phyloP scores from a whole-genome alignment of 2,888 invertebrate genomes.

The Endotricha flammealis region DNA sequence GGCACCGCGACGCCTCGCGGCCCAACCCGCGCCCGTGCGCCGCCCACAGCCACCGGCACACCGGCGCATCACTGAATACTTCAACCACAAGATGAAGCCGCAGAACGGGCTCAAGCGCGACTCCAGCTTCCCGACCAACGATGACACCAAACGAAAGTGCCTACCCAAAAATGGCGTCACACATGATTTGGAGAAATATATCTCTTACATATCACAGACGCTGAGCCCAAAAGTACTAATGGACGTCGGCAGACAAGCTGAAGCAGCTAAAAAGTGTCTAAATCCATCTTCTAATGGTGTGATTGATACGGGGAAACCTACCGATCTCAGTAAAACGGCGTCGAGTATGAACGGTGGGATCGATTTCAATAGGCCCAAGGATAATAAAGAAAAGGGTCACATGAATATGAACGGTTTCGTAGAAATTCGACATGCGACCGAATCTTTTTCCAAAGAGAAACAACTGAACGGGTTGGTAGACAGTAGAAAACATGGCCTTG shows the following conservation, averaged over 20 bases:
- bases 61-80: slow-evolving; percentile 91
- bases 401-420: slow-evolving; percentile 60
- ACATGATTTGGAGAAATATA: slow-evolving; percentile 70
- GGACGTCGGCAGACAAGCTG: slow-evolving; percentile 58
- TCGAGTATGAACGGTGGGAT: slow-evolving; percentile 41
- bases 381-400: slow-evolving; percentile 43
- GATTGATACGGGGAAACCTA: slow-evolving; percentile 32
- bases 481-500: slow-evolving; percentile 42
- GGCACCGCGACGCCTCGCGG: slow-evolving; percentile 63
- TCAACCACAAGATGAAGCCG: slow-evolving; percentile 89
- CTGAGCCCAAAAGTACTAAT: slow-evolving; percentile 68
- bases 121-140: slow-evolving; percentile 35
- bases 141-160: slow-evolving; percentile 66
- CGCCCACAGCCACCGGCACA: slow-evolving; percentile 71
- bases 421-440: slow-evolving; percentile 48
- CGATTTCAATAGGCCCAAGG: slow-evolving; percentile 47
- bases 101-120: slow-evolving; percentile 75
- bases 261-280: slow-evolving; percentile 33
- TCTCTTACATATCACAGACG: slow-evolving; percentile 69
- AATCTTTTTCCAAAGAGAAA: slow-evolving; percentile 46
- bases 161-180: slow-evolving; percentile 67
- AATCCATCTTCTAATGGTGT: slow-evolving; percentile 31
- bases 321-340: slow-evolving; percentile 44
- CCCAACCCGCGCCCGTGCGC: slow-evolving; percentile 51
- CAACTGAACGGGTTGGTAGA: slow-evolving; percentile 41